Evolutionary conservation across 2,797 vertebrate species (phyloP), one percentile per base, ranked within the genome.

Genomic region (Myotis findleyi): DNA sequence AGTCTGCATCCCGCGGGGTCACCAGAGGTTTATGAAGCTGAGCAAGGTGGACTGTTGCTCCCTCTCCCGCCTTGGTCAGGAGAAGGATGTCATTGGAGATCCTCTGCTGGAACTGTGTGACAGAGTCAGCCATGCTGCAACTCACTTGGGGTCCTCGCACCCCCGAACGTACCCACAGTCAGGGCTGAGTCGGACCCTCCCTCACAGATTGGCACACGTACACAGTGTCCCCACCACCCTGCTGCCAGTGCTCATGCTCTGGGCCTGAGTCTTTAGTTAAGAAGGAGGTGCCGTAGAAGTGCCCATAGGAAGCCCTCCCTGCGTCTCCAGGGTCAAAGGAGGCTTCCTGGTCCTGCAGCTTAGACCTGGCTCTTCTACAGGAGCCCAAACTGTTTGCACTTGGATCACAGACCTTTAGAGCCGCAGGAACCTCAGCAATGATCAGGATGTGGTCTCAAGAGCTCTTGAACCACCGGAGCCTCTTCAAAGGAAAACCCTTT

Each of bases 161-260:
- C 44, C 21, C 10, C 13, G 33, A 21, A 18, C 2, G 18, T 84
- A 11, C 73, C 38, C 20, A 0, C 47, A 8, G 51, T 79, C 5
- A 0, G 71, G 16, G 20, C 27, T 44, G 53, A 25, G 23, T 25
- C 0, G 0, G 25, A 7, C 33, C 76, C 11, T 36, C 21, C 5
- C 3, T 85, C 49, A 8, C 0, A 0, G 21, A 20, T 13, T 6
- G 7, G 1, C 21, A 36, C 69, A 23, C 17, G 36, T 30, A 12
- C 27, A 12, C 2, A 6, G 25, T 4, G 1, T n/a, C 4, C 25
- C 55, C 49, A 11, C 27, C 1, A 4, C 11, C 41, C 57, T 23
- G 6, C 25, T 57, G 33, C 18, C 0, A 5, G 9, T 7, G 16
- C 51, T 38, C 9, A 20, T 2, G 36, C 27, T 18, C 72, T 20